Conservation (phyloP, 23 tunicate species). For the Halocynthia aurantium region DNA sequence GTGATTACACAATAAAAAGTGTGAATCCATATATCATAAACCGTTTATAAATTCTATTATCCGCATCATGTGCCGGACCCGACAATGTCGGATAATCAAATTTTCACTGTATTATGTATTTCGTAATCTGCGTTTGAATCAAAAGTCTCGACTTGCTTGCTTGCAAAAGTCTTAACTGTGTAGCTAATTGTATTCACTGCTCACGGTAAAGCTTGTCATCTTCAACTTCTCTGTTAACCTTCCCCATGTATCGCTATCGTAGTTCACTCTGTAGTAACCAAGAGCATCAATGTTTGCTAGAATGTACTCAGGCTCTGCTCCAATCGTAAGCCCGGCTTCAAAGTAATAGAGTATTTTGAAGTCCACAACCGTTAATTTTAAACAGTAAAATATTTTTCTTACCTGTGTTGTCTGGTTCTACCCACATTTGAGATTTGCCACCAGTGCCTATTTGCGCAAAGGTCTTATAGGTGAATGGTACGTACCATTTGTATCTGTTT, state of each 20-base stretch:
- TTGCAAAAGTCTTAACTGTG: too few species aligned
- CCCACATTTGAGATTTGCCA: background rate
- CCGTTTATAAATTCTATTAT: too few species aligned
- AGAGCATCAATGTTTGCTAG: slow-evolving; percentile 53
- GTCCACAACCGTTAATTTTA: background rate
- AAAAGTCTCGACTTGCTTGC: too few species aligned
- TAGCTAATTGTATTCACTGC: too few species aligned
- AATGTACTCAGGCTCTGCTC: slow-evolving; percentile 14
- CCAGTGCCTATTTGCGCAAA: background rate
- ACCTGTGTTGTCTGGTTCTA: background rate
- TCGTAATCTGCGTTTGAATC: too few species aligned
- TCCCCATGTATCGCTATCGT: slow-evolving; percentile 55
- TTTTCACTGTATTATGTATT: too few species aligned
- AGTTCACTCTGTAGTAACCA: slow-evolving; percentile 77
- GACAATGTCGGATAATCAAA: too few species aligned
- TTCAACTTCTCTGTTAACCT: slow-evolving; percentile 22
- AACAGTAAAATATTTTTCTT: background rate
- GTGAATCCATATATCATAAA: too few species aligned
- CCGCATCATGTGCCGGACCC: too few species aligned
- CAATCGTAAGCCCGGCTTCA: background rate
- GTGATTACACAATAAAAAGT: too few species aligned
- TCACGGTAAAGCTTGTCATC: background rate
- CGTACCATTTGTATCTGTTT: slow-evolving; percentile 55
- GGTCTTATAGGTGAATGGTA: slow-evolving; percentile 57
- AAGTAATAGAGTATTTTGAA: too few species aligned